Evolutionary conservation across 2,797 vertebrate genomes (phyloP).

Genomic region (Heliangelus exortis): DNA sequence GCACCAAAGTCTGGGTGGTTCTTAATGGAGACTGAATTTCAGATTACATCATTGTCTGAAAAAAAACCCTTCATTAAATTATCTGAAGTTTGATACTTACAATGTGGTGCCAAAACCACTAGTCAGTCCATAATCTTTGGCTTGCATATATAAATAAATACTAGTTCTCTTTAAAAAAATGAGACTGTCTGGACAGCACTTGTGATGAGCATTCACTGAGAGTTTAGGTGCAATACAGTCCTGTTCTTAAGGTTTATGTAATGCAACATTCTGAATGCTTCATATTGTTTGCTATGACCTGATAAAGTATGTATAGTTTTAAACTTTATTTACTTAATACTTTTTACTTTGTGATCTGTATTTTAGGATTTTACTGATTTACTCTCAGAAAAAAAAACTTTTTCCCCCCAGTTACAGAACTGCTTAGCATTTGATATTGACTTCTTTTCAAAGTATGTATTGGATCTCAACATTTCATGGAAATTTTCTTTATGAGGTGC

Average conservation of each 20-base stretch:
- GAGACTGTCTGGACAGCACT: background rate
- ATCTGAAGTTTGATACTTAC: background rate
- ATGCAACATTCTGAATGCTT: background rate
- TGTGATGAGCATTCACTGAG: background rate
- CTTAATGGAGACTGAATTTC: background rate
- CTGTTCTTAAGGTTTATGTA: background rate
- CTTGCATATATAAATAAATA: background rate
- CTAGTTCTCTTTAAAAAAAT: background rate
- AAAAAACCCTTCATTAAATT: background rate
- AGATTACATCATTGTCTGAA: background rate
- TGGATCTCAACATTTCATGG: background rate
- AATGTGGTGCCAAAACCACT: background rate
- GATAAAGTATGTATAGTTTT: background rate
- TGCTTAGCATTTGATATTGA: background rate
- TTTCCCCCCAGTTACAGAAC: background rate
- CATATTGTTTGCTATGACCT: background rate
- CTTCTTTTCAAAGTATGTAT: background rate
- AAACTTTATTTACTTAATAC: background rate
- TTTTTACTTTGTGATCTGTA: background rate
- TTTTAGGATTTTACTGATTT: background rate
- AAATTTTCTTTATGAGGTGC: background rate
- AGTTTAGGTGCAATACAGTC: background rate
- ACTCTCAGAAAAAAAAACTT: background rate
- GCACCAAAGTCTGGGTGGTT: background rate
- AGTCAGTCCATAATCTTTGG: conserved; percentile 25